Base-by-base conservation (phyloP, 2,888 invertebrate species). In the Pomacea canaliculata region DNA sequence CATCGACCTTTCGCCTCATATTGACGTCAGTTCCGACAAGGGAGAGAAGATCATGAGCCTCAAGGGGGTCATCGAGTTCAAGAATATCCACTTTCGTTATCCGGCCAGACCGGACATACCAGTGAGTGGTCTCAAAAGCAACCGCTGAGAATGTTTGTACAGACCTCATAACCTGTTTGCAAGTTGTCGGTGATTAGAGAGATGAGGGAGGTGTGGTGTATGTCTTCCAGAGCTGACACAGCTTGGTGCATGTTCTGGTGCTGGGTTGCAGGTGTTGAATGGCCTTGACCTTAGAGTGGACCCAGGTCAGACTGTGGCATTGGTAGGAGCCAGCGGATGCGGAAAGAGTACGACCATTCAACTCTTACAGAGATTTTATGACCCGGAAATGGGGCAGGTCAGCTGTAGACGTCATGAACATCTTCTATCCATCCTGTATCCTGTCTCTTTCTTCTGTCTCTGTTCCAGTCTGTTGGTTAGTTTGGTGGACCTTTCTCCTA, bases 291-390 rank as follows among this genome's bases (percentile, higher is more conserved):
- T 92, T 70, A 81, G 85, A 49, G 87, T 91, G 13, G 81, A 84
- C 23, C 84, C 83, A 46, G 90, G 90, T 16, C 85, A 90, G 79
- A 90, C 89, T 12, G 88, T 89, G 49, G 91, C 90, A 1, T 78
- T 91, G 63, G 92, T 92, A 8, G 97, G 76, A 91, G 93, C 94
- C 5, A 96, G 96, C 81, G 97, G 97, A 0, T 96, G 96, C 88
- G 97, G 97, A 16, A 97, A 97, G 91, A 96, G 96, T 68, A 97
- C 97, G 0, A 94, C 95, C 71, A 94, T 97, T 77, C 95, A 96
- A 87, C 92, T 97, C 60, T 90, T 97, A 0, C 94, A 96, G 90
- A 92, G 97, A 78, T 96, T 96, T 89, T 97, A 97, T 89, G 96
- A 90, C 77, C 85, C 89, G 1, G 66, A 68, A 9, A 73, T 79